These are phyloP conservation scores for Leptopterna dolabrata DNA, from an alignment of 2,888 invertebrate genomes.

Conservation along the genomic window DNA sequence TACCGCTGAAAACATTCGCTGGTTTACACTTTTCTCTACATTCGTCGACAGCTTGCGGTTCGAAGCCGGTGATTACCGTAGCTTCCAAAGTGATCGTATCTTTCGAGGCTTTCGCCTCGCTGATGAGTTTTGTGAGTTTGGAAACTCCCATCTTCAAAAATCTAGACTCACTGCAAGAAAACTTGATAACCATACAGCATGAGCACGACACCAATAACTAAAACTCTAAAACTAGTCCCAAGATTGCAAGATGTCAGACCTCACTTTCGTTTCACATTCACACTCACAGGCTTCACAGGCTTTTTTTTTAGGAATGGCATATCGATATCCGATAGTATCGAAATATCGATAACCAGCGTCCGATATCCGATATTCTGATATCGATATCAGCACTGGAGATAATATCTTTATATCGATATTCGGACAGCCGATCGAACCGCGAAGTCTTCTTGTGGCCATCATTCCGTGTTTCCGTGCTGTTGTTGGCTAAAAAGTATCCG, in stretches of 20 bases:
- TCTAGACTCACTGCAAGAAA: neutral
- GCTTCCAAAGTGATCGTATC: constrained; percentile 61
- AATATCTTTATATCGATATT: too few relatives aligned
- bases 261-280: too few relatives aligned
- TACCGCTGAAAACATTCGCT: constrained; percentile 53
- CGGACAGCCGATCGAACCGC: too few relatives aligned
- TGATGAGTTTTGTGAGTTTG: constrained; percentile 1
- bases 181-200: constrained; percentile 28
- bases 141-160: constrained; percentile 22
- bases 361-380: too few relatives aligned
- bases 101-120: constrained; percentile 45
- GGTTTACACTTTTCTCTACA: constrained; percentile 62
- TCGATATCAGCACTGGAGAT: too few relatives aligned
- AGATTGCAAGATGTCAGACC: neutral
- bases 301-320: too few relatives aligned
- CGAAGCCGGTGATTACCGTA: constrained; percentile 62
- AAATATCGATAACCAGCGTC: too few relatives aligned
- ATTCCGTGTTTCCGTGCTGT: too few relatives aligned
- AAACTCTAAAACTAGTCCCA: neutral
- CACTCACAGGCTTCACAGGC: too few relatives aligned
- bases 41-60: constrained; percentile 61
- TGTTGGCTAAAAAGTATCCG: too few relatives aligned
- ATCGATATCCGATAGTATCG: too few relatives aligned
- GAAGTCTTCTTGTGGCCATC: too few relatives aligned
- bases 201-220: neutral